Percentiles rank a stretch among this genome's conserved stretches.
These are phyloP conservation scores for Perithous albicinctus DNA, from an alignment of 2,888 invertebrate genomes.

Conservation along the genomic window DNA sequence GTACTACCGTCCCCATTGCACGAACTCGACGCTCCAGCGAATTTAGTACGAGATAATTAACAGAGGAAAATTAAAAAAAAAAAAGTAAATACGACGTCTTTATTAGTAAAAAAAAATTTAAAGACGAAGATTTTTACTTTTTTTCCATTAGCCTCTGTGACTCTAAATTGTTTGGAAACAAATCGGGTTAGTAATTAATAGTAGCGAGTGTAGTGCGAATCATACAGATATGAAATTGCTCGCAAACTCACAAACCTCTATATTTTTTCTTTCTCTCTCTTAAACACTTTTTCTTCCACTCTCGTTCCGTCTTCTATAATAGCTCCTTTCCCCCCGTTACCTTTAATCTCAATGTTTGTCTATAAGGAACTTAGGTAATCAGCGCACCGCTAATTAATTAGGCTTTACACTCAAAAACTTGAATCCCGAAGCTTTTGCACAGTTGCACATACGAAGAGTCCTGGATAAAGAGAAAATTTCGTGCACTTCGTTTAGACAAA, in stretches of 20 bases:
- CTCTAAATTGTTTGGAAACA: neutral
- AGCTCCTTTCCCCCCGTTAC: slow-evolving; percentile 30
- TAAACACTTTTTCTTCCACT: neutral
- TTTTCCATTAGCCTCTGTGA: slow-evolving; percentile 13
- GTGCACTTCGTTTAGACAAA: neutral
- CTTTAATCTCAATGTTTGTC: slow-evolving; percentile 59
- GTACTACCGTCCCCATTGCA: slow-evolving; percentile 38
- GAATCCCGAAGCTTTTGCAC: slow-evolving; percentile 22
- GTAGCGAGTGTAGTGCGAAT: neutral
- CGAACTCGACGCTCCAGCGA: slow-evolving; percentile 29
- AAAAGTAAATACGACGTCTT: neutral
- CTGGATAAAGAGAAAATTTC: neutral
- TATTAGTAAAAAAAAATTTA: neutral
- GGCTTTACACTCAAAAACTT: slow-evolving; percentile 30
- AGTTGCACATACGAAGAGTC: slow-evolving; percentile 25
- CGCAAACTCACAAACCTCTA: neutral
- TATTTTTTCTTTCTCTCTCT: slow-evolving; percentile 21
- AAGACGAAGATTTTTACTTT: neutral
- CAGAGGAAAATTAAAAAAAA: slow-evolving; percentile 14
- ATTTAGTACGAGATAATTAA: slow-evolving; percentile 19
- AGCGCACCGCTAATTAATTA: slow-evolving; percentile 14
- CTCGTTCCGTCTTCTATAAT: slow-evolving; percentile 9
- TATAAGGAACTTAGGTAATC: slow-evolving; percentile 46
- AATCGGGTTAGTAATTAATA: neutral
- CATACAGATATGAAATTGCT: slow-evolving; percentile 13